Percentiles rank a stretch among this genome's conserved stretches.
Conservation (phyloP, 2,797 vertebrate genomes). For the Centroberyx gerrardi region DNA sequence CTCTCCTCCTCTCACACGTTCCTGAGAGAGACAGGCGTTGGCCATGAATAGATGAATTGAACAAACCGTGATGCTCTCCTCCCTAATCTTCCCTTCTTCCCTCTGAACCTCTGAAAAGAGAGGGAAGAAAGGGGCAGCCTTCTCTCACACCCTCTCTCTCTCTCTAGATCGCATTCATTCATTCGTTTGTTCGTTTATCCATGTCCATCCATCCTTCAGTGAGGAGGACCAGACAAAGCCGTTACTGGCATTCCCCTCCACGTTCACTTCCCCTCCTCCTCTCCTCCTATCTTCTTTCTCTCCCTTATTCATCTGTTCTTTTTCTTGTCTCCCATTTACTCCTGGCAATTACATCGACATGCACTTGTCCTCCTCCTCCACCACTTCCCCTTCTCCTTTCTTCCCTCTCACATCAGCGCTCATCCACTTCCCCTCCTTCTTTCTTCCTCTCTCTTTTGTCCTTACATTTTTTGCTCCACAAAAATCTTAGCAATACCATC, state of each 20-base stretch:
- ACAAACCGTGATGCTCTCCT: slow-evolving; percentile 73
- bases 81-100: slow-evolving; percentile 75
- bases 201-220: slow-evolving; percentile 76
- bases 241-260: slow-evolving; percentile 81
- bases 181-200: slow-evolving; percentile 76
- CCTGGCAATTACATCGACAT: slow-evolving; percentile 70
- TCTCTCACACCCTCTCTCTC: slow-evolving; percentile 80
- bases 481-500: slow-evolving; percentile 26
- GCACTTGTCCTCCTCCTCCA: slow-evolving; percentile 60
- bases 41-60: slow-evolving; percentile 78
- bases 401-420: slow-evolving; percentile 58
- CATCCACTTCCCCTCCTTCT: slow-evolving; percentile 53
- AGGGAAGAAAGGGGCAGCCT: slow-evolving; percentile 79
- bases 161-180: slow-evolving; percentile 41
- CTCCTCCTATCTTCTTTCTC: slow-evolving; percentile 65
- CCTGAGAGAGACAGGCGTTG: slow-evolving; percentile 70
- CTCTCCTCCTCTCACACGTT: slow-evolving; percentile 44
- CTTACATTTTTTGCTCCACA: slow-evolving; percentile 43
- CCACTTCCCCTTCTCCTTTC: slow-evolving; percentile 23
- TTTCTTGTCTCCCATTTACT: slow-evolving; percentile 72
- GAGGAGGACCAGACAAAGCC: slow-evolving; percentile 75
- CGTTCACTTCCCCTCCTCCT: slow-evolving; percentile 74
- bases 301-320: slow-evolving; percentile 70
- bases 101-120: slow-evolving; percentile 70
- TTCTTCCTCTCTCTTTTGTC: slow-evolving; percentile 21